Evolutionary conservation across 2,113 vertebrate species (phyloP).

Genomic region (Pedionomus torquatus): DNA sequence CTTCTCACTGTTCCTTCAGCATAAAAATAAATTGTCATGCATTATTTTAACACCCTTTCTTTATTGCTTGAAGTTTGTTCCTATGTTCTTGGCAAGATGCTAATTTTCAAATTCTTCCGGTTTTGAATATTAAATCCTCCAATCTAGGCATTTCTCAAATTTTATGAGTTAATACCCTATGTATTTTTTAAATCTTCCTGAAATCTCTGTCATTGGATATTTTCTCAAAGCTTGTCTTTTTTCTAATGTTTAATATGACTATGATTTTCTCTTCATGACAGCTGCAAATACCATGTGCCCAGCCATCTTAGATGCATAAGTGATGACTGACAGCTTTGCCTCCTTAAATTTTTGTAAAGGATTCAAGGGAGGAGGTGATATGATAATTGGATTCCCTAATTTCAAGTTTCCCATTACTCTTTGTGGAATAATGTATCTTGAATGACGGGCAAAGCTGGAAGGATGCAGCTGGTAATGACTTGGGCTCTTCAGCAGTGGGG

Average conservation of each 20-base stretch:
- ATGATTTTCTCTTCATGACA: neutral
- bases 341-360: neutral
- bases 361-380: neutral
- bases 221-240: neutral
- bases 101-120: neutral
- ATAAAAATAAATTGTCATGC: neutral
- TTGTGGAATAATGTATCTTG: neutral
- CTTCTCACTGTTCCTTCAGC: neutral
- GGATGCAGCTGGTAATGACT: neutral
- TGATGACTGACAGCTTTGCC: neutral
- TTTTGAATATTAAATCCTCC: neutral
- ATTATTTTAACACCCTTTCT: neutral
- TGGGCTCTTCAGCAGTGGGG: neutral
- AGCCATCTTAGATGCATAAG: neutral
- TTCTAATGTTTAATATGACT: neutral
- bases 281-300: neutral
- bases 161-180: neutral
- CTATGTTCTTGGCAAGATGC: neutral
- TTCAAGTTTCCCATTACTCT: neutral
- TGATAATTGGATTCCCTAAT: neutral
- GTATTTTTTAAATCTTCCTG: neutral
- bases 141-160: neutral
- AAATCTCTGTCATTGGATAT: neutral
- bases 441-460: neutral
- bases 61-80: neutral